Evolutionary conservation across 1,140 invertebrate genomes (phyloP).

Genomic region (Helicoverpa zea): DNA sequence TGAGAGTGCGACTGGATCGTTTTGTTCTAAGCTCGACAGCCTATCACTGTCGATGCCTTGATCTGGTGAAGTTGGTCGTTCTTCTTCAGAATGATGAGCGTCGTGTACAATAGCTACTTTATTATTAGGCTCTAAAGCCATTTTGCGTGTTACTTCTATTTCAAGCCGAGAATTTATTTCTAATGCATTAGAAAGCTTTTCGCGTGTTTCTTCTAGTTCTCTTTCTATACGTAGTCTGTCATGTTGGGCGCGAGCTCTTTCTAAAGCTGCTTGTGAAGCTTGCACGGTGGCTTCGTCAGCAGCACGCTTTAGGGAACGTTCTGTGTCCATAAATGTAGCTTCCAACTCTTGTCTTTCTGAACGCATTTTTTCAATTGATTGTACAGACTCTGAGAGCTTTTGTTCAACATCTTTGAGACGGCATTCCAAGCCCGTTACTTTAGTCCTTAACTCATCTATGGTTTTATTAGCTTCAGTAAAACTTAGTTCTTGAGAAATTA

Average conservation of each 20-base stretch:
- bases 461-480: constrained; percentile 66
- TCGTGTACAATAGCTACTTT: constrained; percentile 70
- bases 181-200: constrained; percentile 67
- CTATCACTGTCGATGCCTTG: constrained; percentile 88
- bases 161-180: constrained; percentile 74
- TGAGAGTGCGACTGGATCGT: constrained; percentile 76
- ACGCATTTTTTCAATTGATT: constrained; percentile 69
- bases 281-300: constrained; percentile 84
- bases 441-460: constrained; percentile 65
- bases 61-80: constrained; percentile 86
- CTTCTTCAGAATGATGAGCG: constrained; percentile 72
- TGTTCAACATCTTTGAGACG: constrained; percentile 71
- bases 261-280: constrained; percentile 84
- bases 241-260: constrained; percentile 80
- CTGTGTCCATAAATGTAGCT: constrained; percentile 74
- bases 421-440: constrained; percentile 63
- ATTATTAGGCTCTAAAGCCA: constrained; percentile 65
- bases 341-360: constrained; percentile 77
- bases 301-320: constrained; percentile 74
- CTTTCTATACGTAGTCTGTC: constrained; percentile 79
- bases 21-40: constrained; percentile 86
- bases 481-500: constrained; percentile 63
- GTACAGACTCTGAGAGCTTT: constrained; percentile 64
- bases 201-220: constrained; percentile 80
- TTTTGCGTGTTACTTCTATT: constrained; percentile 74